phyloP scores from a whole-genome alignment of 2,888 invertebrate genomes.

The Archips xylosteana region DNA sequence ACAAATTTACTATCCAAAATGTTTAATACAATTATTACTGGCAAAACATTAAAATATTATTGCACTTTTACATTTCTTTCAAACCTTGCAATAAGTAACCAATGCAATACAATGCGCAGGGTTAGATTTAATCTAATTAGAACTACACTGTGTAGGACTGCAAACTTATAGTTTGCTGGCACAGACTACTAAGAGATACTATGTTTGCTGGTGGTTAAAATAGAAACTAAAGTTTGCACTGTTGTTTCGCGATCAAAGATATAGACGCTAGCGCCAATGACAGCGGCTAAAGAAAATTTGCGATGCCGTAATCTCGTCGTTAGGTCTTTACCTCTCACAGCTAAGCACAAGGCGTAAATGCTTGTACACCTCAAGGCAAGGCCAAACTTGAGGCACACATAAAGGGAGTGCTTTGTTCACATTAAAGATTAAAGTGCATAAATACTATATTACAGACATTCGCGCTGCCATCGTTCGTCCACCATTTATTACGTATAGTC shows the following conservation, averaged over 20 bases:
- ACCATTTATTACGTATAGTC: no score
- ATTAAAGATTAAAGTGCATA: no score
- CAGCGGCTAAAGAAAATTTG: background rate
- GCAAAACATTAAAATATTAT: background rate
- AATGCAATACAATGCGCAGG: constrained; percentile 1
- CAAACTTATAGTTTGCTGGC: background rate
- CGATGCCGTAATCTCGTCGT: background rate
- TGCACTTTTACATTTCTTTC: background rate
- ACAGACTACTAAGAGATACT: no score
- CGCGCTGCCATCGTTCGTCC: no score
- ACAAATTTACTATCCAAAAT: background rate
- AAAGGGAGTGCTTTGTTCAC: no score
- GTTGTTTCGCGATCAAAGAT: background rate
- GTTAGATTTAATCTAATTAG: constrained; percentile 25
- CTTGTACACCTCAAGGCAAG: no score
- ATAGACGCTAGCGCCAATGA: background rate
- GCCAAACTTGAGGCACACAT: no score
- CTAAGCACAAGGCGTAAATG: background rate
- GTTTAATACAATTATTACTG: background rate
- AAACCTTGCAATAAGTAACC: background rate
- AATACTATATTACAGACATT: no score
- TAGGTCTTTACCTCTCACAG: background rate
- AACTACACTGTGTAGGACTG: background rate
- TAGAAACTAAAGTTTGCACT: background rate
- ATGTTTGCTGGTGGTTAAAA: background rate